Evolutionary conservation across 2,113 vertebrate species (phyloP), one percentile per base, ranked within the genome.

Genomic region (Aspidoscelis tigris): DNA sequence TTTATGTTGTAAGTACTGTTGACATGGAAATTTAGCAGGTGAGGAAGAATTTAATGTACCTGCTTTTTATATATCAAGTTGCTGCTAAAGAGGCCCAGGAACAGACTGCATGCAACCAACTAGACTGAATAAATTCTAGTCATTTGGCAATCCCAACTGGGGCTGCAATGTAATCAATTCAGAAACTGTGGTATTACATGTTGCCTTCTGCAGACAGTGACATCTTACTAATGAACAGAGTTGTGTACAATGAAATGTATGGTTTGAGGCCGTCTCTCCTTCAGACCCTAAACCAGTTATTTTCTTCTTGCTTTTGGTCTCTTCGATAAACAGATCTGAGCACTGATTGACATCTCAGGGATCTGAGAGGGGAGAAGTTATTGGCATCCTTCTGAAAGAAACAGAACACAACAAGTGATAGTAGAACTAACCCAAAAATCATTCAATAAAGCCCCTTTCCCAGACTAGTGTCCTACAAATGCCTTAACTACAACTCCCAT

Each of bases 221-320:
- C 26, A 75, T 50, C 21, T 20, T n/a, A 50, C 18, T 82, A 58
- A 43, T 33, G 33, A 33, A 33, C 24, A n/a, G 2, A 77, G 16
- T 1, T 76, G 18, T 77, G 65, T 41, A 70, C 11, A 5, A 26
- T 44, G 20, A 78, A 16, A 9, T 58, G 55, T 83, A 10, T 70
- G 26, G 58, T 69, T 55, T 7, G 24, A 78, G 26, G 21, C 16
- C 24, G 9, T 84, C 76, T 71, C 55, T 44, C 53, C 82, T 39
- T 69, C 5, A 69, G 6, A 24, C 16, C 66, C n/a, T 24, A 55
- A 55, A 26, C 44, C 22, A 71, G 33, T 43, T 78, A 61, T 47
- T 77, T 69, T 53, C 66, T 77, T 84, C 66, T 77, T 84, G 69
- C 22, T 33, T 77, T 84, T 66, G 58, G 66, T 11, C n/a, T 76